A percentile compares a stretch with the other conserved stretches of the same genome.
Evolutionary conservation across 2,888 invertebrate species (phyloP).

Genomic region (Xanthorhoe designata): DNA sequence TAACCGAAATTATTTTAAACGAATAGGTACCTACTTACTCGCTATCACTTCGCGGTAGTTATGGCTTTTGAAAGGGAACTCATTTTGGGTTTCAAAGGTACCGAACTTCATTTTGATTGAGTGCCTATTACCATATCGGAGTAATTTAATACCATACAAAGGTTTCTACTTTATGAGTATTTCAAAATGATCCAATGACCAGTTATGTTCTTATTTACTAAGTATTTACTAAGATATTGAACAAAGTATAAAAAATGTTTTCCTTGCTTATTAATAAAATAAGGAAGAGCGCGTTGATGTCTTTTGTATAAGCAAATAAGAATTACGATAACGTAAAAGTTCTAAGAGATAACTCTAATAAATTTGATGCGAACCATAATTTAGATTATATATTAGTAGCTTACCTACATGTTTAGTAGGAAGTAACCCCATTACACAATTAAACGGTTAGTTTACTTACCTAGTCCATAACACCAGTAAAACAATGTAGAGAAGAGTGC

Average conservation of each 20-base stretch:
- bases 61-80: slow-evolving; percentile 30
- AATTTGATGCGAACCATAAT: no score
- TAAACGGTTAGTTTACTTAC: not conserved
- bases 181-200: not conserved
- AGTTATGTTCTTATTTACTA: no score
- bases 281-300: not conserved
- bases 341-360: no score
- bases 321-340: no score
- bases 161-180: not conserved
- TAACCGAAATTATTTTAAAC: slow-evolving; percentile 69
- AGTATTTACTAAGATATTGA: not conserved
- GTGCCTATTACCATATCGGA: not conserved
- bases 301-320: not conserved
- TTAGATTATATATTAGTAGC: no score
- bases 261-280: no score
- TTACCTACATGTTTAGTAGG: no score
- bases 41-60: slow-evolving; percentile 35
- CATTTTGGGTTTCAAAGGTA: slow-evolving; percentile 16
- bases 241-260: no score
- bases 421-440: no score
- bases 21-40: slow-evolving; percentile 57
- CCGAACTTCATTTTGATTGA: slow-evolving; percentile 19
- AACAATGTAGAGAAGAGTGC: slow-evolving; percentile 8
- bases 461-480: not conserved
- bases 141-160: not conserved